phyloP scores from a whole-genome alignment of 1,140 invertebrate species.

The Drosophila erecta region DNA sequence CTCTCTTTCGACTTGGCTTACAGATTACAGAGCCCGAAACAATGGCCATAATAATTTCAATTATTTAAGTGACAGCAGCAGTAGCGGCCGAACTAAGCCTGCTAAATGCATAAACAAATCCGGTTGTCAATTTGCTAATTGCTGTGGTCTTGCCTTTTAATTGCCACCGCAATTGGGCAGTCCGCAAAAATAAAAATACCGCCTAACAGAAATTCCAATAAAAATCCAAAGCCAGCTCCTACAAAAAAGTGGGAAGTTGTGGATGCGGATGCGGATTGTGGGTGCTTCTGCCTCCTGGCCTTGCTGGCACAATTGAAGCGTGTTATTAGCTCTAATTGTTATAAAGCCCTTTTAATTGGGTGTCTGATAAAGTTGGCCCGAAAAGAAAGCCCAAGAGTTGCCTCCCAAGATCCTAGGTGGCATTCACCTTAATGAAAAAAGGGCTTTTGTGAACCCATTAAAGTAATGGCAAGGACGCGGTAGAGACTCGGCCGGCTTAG shows the following conservation, averaged over 20 bases:
- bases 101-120: slow-evolving; percentile 73
- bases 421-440: slow-evolving; percentile 75
- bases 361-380: slow-evolving; percentile 76
- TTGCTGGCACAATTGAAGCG: slow-evolving; percentile 78
- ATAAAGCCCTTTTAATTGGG: slow-evolving; percentile 83
- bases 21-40: slow-evolving; percentile 47
- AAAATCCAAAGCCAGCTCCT: slow-evolving; percentile 13
- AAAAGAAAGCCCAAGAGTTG: slow-evolving; percentile 56
- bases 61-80: slow-evolving; percentile 62
- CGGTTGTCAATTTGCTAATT: slow-evolving; percentile 81
- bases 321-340: slow-evolving; percentile 82
- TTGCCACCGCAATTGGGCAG: slow-evolving; percentile 64
- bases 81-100: slow-evolving; percentile 18
- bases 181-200: slow-evolving; percentile 20
- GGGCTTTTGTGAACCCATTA: slow-evolving; percentile 53
- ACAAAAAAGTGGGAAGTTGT: slow-evolving; percentile 1
- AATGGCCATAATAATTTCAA: slow-evolving; percentile 68
- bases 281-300: slow-evolving; percentile 43
- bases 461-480: neutral
- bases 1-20: slow-evolving; percentile 23
- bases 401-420: slow-evolving; percentile 21
- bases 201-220: slow-evolving; percentile 26
- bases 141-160: slow-evolving; percentile 75
- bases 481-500: slow-evolving; percentile 16
- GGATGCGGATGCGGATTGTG: slow-evolving; percentile 28